Base-by-base conservation (phyloP, 2,797 vertebrate genomes). In the Chelon auratus region DNA sequence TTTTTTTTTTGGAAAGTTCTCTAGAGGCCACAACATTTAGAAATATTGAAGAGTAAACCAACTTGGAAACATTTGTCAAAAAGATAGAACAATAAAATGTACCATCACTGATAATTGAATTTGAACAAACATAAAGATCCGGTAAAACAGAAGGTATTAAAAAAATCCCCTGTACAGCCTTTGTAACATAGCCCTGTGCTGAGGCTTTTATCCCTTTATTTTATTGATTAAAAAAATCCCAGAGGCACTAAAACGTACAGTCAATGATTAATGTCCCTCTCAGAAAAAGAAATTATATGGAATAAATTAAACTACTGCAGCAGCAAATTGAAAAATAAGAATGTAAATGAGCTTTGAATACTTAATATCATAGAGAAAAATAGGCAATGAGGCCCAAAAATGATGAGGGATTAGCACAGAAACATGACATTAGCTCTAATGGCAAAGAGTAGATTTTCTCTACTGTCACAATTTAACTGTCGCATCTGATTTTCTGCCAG, bases 291-390 rank as follows among this genome's bases (percentile, higher is more conserved):
- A 99, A 99, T 99, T 98, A 99, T 99, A 99, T 97, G 96, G 97
- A 99, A 99, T 99, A 99, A 99, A 99, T 99, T 99, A 98, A 99
- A 99, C 97, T 99, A 98, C 97, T 98, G 97, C 96, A 96, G 97
- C 97, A 99, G 97, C 96, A 99, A 99, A 99, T 99, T 98, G 97
- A 99, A 99, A 99, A 99, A 99, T 99, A 99, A 99, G 97, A 96
- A 99, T 99, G 97, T 97, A 99, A 99, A 99, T 99, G 97, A 99
- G 97, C 96, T 98, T 98, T 98, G 97, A 99, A 99, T 99, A 97
- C 97, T 98, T 99, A 99, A 99, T 99, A 98, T 98, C 94, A 97
- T 96, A 96, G 96, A 95, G 95, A 95, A 95, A 97, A 97, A 96
- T 94, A 95, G 96, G 95, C 94, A 96, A 57, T 91, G 95, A 95